Percentiles rank a stretch among this genome's conserved stretches.
phyloP scores from a whole-genome alignment of 1,140 invertebrate species.

The Orchestia grillus region DNA sequence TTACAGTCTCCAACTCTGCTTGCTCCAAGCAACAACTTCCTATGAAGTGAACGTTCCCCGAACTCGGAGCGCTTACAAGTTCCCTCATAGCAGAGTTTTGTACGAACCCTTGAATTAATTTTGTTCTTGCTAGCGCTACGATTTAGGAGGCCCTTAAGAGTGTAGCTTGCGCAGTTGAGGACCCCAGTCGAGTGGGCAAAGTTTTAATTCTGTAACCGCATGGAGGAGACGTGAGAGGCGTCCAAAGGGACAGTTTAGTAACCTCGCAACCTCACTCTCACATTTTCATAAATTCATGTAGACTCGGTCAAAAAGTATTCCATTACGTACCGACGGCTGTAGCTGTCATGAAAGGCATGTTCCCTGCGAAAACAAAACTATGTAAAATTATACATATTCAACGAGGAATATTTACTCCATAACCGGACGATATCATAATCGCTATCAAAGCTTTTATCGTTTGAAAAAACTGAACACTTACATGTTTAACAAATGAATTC shows the following conservation, averaged over 20 bases:
- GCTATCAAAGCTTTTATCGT: no score
- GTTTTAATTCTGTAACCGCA: constrained; percentile 8
- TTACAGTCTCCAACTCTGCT: background rate
- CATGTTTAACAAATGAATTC: no score
- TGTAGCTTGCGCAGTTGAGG: background rate
- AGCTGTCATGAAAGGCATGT: no score
- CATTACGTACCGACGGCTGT: no score
- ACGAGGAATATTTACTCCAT: no score
- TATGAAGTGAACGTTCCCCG: background rate
- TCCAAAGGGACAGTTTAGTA: background rate
- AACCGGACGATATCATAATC: no score
- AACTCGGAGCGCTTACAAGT: background rate
- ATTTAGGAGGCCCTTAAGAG: background rate
- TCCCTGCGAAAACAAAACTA: no score
- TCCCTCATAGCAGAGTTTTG: background rate
- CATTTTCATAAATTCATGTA: background rate
- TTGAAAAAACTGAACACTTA: no score
- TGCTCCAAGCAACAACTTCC: background rate
- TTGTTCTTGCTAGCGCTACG: background rate
- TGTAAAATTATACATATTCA: no score
- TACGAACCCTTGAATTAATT: constrained; percentile 1
- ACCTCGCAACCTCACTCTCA: background rate
- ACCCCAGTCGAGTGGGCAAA: background rate
- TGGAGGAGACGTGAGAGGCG: background rate
- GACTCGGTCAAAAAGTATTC: no score